Percentiles rank a stretch among this genome's conserved stretches.
phyloP scores from a whole-genome alignment of 2,888 invertebrate genomes.

The Helicoverpa assulta region DNA sequence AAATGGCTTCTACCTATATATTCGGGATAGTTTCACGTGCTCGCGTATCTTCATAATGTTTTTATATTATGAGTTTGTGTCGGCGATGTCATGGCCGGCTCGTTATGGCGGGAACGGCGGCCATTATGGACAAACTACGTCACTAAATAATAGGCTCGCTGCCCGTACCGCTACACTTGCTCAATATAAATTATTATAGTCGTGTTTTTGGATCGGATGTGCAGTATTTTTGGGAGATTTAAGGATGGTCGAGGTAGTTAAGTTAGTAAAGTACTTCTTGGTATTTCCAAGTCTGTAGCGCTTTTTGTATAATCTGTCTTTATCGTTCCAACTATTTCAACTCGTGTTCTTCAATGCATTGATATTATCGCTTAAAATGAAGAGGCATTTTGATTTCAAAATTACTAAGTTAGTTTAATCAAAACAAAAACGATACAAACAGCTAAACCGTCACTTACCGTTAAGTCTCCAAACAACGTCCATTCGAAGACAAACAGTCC shows the following conservation, averaged over 20 bases:
- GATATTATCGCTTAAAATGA: too few species aligned
- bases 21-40: conserved; percentile 50
- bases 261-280: not conserved
- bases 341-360: not conserved
- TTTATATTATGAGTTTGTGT: conserved; percentile 63
- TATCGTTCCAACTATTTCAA: not conserved
- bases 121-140: conserved; percentile 73
- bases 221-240: conserved; percentile 35
- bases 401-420: too few species aligned
- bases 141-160: conserved; percentile 72
- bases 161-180: conserved; percentile 47
- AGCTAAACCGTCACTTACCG: not conserved
- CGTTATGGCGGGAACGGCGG: conserved; percentile 67
- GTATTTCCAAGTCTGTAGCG: not conserved
- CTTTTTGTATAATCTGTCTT: not conserved
- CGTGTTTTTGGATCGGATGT: conserved; percentile 47
- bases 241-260: not conserved
- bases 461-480: not conserved
- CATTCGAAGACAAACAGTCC: conserved; percentile 9
- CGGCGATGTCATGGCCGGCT: conserved; percentile 59
- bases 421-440: not conserved
- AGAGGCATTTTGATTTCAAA: too few species aligned
- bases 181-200: conserved; percentile 55
- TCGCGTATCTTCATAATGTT: conserved; percentile 59
- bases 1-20: conserved; percentile 58